Evolutionary conservation across 1,140 invertebrate genomes (phyloP).

Genomic region (Melipona quadrifasciata): DNA sequence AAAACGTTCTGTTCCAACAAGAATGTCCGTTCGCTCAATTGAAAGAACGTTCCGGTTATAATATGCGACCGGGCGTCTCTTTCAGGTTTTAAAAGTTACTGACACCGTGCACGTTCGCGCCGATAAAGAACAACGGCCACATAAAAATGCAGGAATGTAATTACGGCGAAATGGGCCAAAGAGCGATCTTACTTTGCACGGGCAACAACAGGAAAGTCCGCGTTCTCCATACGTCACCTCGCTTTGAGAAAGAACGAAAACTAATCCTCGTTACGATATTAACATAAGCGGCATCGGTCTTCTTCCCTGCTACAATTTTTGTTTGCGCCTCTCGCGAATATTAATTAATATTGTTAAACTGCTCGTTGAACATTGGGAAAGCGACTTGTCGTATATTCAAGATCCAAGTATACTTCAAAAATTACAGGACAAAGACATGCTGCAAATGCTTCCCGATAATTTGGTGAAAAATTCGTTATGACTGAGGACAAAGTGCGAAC

Average conservation of each 20-base stretch:
- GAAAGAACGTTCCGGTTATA: background rate
- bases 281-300: constrained; percentile 1
- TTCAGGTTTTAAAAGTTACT: background rate
- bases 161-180: constrained; percentile 38
- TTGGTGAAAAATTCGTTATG: background rate
- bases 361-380: no score
- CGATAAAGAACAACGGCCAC: background rate
- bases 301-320: background rate
- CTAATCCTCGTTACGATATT: background rate
- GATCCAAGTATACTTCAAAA: no score
- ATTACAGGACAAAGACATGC: background rate
- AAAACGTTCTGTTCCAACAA: no score
- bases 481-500: background rate
- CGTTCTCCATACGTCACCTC: background rate
- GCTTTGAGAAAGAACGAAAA: background rate
- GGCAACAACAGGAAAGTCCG: background rate
- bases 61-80: background rate
- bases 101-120: background rate
- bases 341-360: no score
- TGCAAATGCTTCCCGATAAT: background rate
- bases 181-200: constrained; percentile 26
- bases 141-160: constrained; percentile 34
- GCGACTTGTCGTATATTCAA: no score
- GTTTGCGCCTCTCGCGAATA: no score
- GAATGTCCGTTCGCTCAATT: background rate